Evolutionary conservation across 2,113 vertebrate genomes (phyloP).

Genomic region (Naja naja): DNA sequence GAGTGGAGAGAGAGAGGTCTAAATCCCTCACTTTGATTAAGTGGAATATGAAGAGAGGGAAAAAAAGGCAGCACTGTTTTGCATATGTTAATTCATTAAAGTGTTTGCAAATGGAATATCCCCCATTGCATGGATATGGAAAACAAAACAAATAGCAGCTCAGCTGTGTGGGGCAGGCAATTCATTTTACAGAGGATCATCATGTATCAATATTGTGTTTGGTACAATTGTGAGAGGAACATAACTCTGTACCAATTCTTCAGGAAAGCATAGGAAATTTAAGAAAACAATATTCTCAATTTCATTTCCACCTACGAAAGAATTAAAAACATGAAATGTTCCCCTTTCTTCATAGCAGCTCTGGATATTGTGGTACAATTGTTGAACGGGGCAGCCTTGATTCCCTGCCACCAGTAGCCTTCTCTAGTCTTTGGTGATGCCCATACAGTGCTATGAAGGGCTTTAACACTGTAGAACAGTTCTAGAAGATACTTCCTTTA

Average conservation of each 20-base stretch:
- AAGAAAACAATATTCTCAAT: background rate
- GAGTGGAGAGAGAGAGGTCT: background rate
- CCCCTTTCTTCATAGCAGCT: background rate
- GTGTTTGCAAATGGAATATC: background rate
- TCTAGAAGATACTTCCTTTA: background rate
- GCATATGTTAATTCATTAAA: conserved; percentile 29
- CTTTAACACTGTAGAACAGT: background rate
- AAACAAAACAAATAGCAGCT: background rate
- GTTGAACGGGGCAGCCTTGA: background rate
- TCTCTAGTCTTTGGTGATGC: conserved; percentile 1
- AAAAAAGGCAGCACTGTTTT: background rate
- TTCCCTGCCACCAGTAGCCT: background rate
- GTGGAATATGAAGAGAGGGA: background rate
- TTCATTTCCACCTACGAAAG: background rate
- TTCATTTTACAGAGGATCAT: conserved; percentile 3
- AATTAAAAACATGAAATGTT: background rate
- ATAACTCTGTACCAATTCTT: background rate
- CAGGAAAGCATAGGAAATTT: background rate
- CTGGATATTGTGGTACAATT: background rate
- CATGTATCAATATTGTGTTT: conserved; percentile 2
- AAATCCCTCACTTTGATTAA: background rate
- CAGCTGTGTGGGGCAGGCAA: background rate
- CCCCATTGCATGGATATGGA: background rate
- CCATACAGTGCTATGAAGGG: background rate
- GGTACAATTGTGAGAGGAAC: background rate